A percentile compares a stretch with the other conserved stretches of the same genome.
Conservation (phyloP, 2,797 vertebrate species). For the Pteronotus mesoamericanus region DNA sequence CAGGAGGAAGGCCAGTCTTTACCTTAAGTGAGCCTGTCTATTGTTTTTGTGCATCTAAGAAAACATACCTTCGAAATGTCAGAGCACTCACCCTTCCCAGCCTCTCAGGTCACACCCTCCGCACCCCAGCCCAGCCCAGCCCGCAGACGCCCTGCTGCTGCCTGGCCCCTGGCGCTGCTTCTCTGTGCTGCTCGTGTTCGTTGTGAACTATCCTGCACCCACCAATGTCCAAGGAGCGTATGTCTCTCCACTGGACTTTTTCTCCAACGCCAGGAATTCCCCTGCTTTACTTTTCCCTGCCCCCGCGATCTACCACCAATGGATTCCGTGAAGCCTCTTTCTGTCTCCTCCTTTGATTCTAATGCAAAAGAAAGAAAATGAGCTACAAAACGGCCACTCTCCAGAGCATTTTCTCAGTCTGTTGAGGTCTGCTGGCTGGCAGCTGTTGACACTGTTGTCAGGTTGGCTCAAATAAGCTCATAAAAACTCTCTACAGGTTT, state of each 20-base stretch:
- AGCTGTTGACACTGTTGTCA: not conserved
- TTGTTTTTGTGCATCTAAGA: not conserved
- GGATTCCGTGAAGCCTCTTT: no score
- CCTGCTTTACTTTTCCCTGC: not conserved
- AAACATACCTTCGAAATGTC: not conserved
- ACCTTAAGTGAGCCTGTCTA: not conserved
- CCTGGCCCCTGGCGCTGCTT: no score
- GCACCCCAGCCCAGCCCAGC: fast-evolving
- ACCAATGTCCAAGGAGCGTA: no score
- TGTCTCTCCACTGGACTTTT: not conserved
- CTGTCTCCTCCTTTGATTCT: not conserved
- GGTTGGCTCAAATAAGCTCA: not conserved
- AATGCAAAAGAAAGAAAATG: not conserved
- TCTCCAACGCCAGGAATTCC: not conserved
- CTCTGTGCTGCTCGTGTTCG: not conserved
- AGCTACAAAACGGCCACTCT: not conserved
- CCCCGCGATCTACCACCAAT: not conserved
- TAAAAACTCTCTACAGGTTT: not conserved
- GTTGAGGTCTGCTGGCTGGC: not conserved
- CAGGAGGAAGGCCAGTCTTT: not conserved
- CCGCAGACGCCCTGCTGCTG: no score
- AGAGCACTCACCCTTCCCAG: not conserved
- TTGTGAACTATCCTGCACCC: not conserved
- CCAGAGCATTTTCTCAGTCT: not conserved
- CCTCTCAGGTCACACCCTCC: not conserved